Evolutionary conservation across 2,888 invertebrate genomes (phyloP), one percentile per base, ranked within the genome.

Genomic region (Drosophila neutralis): DNA sequence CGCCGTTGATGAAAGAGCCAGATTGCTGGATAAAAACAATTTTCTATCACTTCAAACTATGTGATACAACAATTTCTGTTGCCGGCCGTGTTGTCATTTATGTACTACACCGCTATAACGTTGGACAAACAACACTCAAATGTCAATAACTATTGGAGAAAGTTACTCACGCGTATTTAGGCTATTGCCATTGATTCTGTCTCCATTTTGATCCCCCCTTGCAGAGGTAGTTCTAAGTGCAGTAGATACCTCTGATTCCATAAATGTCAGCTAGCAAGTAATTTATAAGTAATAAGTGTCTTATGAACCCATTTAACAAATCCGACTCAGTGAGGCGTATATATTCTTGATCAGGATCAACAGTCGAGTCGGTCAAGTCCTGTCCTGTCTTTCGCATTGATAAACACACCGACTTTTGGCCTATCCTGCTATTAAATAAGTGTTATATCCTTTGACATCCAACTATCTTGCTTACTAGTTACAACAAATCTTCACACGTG

Each of bases 21-120:
- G 29, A 38, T 18, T 36, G 36, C 27, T 56, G 68, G 52, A 40
- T 13, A 4, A 49, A 63, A 65, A 72, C 69, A 65, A 68, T 83
- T 74, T 73, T 68, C 67, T 27, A 69, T 24, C 45, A 60, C 69
- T 69, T 73, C 27, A 68, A 61, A 60, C 31, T 10, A 35, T 53
- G 51, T 48, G 45, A 38, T 51, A 51, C 56, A 66, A 40, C 56
- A 42, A 42, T 60, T 64, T 27, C 2, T 27, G 27, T 27, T 27
- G 27, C 27, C 27, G 27, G 27, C 27, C 27, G 27, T 33, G 31
- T 42, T 70, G 62, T 60, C 59, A 76, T 48, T 76, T 61, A 18
- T 54, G 42, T 42, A 62, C 31, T 5, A 27, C 2, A 40, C 10
- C 38, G 36, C 40, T 2, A 38, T 45, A 33, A 27, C 13, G 5